Conservation (phyloP, 2,113 vertebrate species). For the Martes martes region DNA sequence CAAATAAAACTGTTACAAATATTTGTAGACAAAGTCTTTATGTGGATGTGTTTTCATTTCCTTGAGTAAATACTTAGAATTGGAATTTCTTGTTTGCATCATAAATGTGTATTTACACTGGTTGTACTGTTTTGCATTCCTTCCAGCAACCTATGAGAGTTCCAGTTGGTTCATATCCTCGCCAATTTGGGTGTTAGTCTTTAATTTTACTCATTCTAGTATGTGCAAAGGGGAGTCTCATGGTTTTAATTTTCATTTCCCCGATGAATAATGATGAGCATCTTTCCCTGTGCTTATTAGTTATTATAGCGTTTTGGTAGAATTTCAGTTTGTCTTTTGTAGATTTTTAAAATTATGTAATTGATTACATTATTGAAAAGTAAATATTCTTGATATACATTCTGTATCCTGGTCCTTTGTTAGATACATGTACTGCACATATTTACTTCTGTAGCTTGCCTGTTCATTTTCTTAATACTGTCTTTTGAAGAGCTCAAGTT, state of each 20-base stretch:
- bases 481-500: neutral
- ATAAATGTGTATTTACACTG: neutral
- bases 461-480: neutral
- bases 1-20: neutral
- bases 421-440: neutral
- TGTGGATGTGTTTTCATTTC: neutral
- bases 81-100: neutral
- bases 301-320: neutral
- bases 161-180: neutral
- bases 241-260: constrained; percentile 3
- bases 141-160: neutral
- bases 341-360: neutral
- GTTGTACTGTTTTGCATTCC: neutral
- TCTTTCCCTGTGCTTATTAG: neutral
- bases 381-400: neutral
- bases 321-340: neutral
- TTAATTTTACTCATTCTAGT: neutral
- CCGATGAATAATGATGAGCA: neutral
- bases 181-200: neutral
- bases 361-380: neutral
- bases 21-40: neutral
- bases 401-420: neutral
- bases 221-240: neutral
- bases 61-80: neutral
- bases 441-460: neutral